Evolutionary conservation across 2,888 invertebrate genomes (phyloP), one percentile per base, ranked within the genome.

Genomic region (Clepsis dumicolana): DNA sequence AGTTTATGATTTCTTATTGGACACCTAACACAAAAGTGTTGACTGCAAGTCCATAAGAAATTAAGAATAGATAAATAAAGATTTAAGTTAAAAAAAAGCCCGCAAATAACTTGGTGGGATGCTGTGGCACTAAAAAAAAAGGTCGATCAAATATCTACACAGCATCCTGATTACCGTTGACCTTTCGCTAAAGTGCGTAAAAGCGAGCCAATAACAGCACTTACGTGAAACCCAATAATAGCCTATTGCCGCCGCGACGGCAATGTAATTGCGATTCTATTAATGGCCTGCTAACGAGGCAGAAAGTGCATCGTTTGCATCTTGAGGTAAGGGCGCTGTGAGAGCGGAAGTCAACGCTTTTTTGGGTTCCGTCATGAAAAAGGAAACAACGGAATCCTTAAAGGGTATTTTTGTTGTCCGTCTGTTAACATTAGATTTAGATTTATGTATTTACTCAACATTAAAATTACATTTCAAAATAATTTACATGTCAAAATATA

Each of bases 191-290:
- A 66, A 62, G 48, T 62, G 56, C 29, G 62, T 67, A 67, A 67
- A 67, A 62, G 62, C 67, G 18, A 60, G 24, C 62, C 66, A 67
- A 67, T 67, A 56, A 67, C 62, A 35, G 21, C 21, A n/a, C 25
- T 61, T 44, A 32, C 4, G 5, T 4, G 56, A 48, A 56, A 66
- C 53, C 54, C 56, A 56, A 62, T 67, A 62, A 54, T 66, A 32
- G 32, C 48, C 48, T 48, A 53, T 48, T 50, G 32, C 53, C 32
- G 53, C 61, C 16, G 48, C 53, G 65, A 53, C 18, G n/a, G 63
- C 25, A 0, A 41, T 48, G 64, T 59, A 44, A 68, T 68, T 68
- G 68, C 64, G 56, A 68, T 59, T 68, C 68, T 68, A 68, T 68
- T 68, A 68, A 52, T 32, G 62, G 48, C 18, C 16, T 35, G 52